Base-by-base conservation (phyloP, 2,888 invertebrate species). In the Xestia ashworthii region DNA sequence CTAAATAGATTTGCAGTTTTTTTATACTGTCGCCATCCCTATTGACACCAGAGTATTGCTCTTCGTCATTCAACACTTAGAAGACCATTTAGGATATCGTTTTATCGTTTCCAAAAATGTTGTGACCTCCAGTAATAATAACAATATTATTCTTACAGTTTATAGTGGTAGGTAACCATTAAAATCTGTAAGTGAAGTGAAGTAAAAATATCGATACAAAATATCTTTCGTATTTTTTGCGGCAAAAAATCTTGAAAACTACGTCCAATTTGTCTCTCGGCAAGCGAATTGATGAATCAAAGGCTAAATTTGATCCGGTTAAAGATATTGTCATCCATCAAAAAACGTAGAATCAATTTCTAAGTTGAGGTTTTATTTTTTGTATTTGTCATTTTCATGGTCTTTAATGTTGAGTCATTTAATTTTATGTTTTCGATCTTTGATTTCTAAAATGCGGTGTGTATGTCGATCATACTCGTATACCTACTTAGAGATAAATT, bases 211-310 rank as follows among this genome's bases (percentile, higher is more conserved):
- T 12, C 12, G 8, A 50, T 44, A 9, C 1, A 80, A 48, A 68
- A 55, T 48, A 46, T 53, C 19, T 62, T 48, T 48, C 48, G 58
- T 65, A 68, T 58, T 66, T 60, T 65, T 50, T 60, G 50, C n/a
- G 22, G 16, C 48, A 11, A 32, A 62, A 64, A 83, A 41, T 78
- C 55, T 44, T 25, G n/a, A 44, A 62, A 80, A 55, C 53, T 70
- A 44, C 46, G 32, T 41, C 41, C 62, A 82, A 82, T 79, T 71
- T 80, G 73, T 82, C 84, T 50, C 70, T 74, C 8, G 65, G 67
- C 50, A 66, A 73, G 1, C 60, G 73, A 80, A 82, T 82, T 80
- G 72, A 79, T 79, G 80, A 53, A 72, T 80, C 80, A 80, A 81
- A 84, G 80, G 72, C 62, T 64, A 76, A 76, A 83, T 77, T 71